Percentiles rank a stretch among this genome's conserved stretches.
Evolutionary conservation across 2,113 vertebrate species (phyloP).

Genomic region (Cynopterus brachyotis): DNA sequence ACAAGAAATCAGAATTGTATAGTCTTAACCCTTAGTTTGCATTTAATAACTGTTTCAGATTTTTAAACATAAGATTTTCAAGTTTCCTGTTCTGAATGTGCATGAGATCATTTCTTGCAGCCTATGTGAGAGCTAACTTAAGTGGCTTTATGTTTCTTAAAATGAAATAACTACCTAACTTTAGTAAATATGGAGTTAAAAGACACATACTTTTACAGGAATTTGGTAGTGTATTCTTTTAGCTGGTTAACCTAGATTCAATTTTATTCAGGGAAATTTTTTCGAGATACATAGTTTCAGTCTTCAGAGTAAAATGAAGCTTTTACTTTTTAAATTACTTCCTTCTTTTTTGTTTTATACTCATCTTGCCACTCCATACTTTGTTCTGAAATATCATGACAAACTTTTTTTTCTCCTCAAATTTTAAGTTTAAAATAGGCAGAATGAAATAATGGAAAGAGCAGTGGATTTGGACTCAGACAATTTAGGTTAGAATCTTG

Average conservation of each 20-base stretch:
- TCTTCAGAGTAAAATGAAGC: not conserved
- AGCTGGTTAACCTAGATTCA: not conserved
- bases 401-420: not conserved
- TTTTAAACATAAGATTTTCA: not conserved
- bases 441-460: not conserved
- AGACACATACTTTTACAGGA: not conserved
- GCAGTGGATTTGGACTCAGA: not conserved
- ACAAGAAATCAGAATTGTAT: not conserved
- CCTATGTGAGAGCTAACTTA: not conserved
- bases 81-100: not conserved
- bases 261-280: not conserved
- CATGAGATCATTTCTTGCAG: not conserved
- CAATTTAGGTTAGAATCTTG: not conserved
- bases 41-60: not conserved
- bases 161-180: not conserved
- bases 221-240: not conserved
- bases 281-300: not conserved
- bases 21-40: not conserved
- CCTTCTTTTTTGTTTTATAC: not conserved
- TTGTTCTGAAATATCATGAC: not conserved
- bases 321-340: not conserved
- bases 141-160: not conserved
- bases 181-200: not conserved
- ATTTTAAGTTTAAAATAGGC: not conserved
- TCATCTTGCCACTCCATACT: not conserved